A percentile compares a stretch with the other conserved stretches of the same genome.
Evolutionary conservation across 2,113 vertebrate genomes (phyloP).

Genomic region (Terrapene triunguis): DNA sequence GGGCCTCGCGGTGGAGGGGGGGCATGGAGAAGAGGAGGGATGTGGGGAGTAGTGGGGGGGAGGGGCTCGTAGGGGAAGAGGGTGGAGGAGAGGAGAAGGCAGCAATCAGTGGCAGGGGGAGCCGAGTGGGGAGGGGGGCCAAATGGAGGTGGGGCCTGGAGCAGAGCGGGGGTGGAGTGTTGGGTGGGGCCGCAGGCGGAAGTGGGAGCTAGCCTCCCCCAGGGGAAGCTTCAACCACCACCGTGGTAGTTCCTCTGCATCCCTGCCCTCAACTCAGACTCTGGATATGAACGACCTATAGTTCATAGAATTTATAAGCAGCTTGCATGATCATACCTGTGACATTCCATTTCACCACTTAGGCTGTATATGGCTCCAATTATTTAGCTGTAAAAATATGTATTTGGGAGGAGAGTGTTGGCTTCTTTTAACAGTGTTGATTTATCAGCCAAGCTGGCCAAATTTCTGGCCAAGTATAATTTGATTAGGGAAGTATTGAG

Average conservation of each 20-base stretch:
- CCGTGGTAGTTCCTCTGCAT: neutral
- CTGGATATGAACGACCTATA: neutral
- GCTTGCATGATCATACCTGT: neutral
- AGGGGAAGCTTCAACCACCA: too few relatives aligned
- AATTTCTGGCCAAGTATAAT: fast-evolving
- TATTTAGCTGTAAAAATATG: neutral
- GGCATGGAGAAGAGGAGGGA: too few relatives aligned
- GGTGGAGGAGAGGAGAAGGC: too few relatives aligned
- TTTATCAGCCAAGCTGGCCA: neutral
- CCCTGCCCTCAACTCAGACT: neutral
- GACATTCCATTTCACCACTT: neutral
- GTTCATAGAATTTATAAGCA: neutral
- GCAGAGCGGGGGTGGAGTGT: too few relatives aligned
- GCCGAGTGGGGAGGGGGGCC: too few relatives aligned
- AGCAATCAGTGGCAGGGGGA: too few relatives aligned
- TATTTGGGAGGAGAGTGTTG: neutral
- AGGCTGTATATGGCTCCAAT: neutral
- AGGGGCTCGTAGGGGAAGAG: too few relatives aligned
- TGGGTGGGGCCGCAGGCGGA: too few relatives aligned
- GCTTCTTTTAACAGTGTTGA: neutral
- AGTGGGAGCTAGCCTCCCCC: too few relatives aligned
- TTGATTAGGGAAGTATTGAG: neutral
- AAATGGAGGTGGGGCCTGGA: too few relatives aligned
- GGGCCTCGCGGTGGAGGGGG: too few relatives aligned
- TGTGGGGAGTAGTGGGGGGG: too few relatives aligned